Evolutionary conservation across 2,797 vertebrate species (phyloP).

Genomic region (Poecilia velifera): DNA sequence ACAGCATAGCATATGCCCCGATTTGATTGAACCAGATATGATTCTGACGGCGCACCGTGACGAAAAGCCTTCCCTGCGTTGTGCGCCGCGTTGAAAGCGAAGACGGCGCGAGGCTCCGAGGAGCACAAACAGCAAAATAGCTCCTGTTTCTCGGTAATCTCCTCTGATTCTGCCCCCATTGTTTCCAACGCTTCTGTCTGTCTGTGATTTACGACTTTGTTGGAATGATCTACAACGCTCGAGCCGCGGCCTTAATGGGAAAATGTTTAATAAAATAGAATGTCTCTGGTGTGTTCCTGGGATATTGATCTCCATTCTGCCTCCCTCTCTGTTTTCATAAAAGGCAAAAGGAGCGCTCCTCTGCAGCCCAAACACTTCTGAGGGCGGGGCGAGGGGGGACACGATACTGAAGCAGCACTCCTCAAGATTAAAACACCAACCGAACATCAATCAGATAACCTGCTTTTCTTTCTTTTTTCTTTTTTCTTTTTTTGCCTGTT

Average conservation of each 20-base stretch:
- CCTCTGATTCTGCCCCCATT: slow-evolving; percentile 59
- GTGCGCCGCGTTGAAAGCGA: slow-evolving; percentile 21
- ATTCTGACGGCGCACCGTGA: slow-evolving; percentile 4
- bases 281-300: slow-evolving; percentile 74
- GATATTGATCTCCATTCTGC: slow-evolving; percentile 77
- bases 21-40: slow-evolving; percentile 5
- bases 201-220: slow-evolving; percentile 79
- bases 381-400: slow-evolving; percentile 33
- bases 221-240: slow-evolving; percentile 72
- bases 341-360: slow-evolving; percentile 49
- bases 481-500: slow-evolving; percentile 28
- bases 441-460: slow-evolving; percentile 76
- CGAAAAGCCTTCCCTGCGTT: slow-evolving; percentile 20
- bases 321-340: slow-evolving; percentile 67
- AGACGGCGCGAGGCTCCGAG: slow-evolving; percentile 39
- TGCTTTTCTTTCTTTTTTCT: slow-evolving; percentile 30
- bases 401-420: slow-evolving; percentile 69
- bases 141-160: slow-evolving; percentile 67
- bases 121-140: slow-evolving; percentile 44
- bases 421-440: slow-evolving; percentile 74
- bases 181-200: slow-evolving; percentile 64
- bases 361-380: slow-evolving; percentile 63
- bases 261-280: slow-evolving; percentile 83
- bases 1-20: slow-evolving; percentile 4
- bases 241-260: slow-evolving; percentile 74